Percentiles rank a stretch among this genome's conserved stretches.
Conservation (phyloP, 35 echinoderm and acorn worm genomes). For the Lytechinus variegatus region DNA sequence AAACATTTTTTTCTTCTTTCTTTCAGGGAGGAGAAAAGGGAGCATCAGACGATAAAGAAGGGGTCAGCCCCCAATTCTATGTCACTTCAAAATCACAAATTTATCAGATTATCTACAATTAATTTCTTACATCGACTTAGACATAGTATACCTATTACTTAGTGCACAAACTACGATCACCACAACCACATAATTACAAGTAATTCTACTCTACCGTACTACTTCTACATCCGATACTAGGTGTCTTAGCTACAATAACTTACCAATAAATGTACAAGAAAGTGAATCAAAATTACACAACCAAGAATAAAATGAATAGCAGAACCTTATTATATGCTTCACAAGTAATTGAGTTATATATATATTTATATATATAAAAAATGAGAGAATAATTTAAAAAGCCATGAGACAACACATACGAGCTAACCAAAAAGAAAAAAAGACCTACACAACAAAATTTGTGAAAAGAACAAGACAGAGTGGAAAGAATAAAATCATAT, state of each 20-base stretch:
- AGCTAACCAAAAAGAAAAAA: background rate
- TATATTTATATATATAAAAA: constrained; percentile 24
- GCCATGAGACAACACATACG: background rate
- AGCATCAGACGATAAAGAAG: constrained; percentile 10
- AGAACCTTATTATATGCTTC: constrained; percentile 28
- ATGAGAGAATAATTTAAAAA: constrained; percentile 48
- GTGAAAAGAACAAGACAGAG: constrained; percentile 22
- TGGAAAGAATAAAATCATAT: constrained; percentile 17
- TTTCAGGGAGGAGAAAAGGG: constrained; percentile 14
- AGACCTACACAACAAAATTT: background rate
- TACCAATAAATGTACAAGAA: constrained; percentile 48
- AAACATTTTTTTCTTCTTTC: constrained; percentile 16
- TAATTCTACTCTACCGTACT: constrained; percentile 25
- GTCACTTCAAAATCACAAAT: constrained; percentile 54
- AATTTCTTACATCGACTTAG: constrained; percentile 39
- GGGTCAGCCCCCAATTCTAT: background rate
- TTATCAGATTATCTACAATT: constrained; percentile 43
- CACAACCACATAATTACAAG: constrained; percentile 34
- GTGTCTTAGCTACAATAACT: constrained; percentile 50
- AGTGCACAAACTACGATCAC: constrained; percentile 53
- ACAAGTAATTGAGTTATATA: constrained; percentile 30
- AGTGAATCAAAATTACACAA: constrained; percentile 52
- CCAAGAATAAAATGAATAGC: constrained; percentile 53
- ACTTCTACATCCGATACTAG: constrained; percentile 28
- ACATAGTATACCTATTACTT: constrained; percentile 15